Conservation (phyloP, 1,140 invertebrate genomes). For the Drosophila lacteicornis region DNA sequence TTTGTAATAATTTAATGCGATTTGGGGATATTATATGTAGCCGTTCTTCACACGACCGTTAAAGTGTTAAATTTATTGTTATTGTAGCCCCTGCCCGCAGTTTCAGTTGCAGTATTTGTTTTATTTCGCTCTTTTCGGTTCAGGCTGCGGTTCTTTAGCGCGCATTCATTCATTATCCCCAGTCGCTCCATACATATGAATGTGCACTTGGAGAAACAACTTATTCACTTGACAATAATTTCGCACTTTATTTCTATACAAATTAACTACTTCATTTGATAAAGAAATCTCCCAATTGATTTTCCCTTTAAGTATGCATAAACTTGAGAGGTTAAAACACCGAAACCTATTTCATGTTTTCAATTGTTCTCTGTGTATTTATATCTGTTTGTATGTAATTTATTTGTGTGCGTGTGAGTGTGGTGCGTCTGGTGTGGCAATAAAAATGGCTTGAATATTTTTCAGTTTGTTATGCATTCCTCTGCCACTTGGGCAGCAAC, state of each 20-base stretch:
- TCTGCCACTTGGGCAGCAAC: slow-evolving; percentile 75
- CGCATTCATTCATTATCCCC: slow-evolving; percentile 78
- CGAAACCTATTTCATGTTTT: not conserved
- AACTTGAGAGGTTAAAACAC: not conserved
- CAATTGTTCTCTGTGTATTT: not conserved
- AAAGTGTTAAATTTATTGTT: slow-evolving; percentile 82
- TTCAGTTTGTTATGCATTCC: slow-evolving; percentile 81
- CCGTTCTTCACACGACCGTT: slow-evolving; percentile 62
- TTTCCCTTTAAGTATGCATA: not conserved
- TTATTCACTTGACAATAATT: not conserved
- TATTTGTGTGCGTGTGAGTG: slow-evolving; percentile 4
- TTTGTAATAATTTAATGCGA: slow-evolving; percentile 46
- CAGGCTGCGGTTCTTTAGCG: slow-evolving; percentile 77
- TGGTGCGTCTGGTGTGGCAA: slow-evolving; percentile 72
- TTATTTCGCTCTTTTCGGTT: slow-evolving; percentile 61
- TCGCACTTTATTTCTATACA: too few relatives aligned
- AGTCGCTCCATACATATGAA: slow-evolving; percentile 19
- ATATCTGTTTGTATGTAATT: slow-evolving; percentile 3
- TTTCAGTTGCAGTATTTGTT: slow-evolving; percentile 75
- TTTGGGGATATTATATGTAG: slow-evolving; percentile 19
- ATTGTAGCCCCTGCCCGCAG: slow-evolving; percentile 44
- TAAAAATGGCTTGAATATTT: slow-evolving; percentile 81
- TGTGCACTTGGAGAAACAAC: not conserved
- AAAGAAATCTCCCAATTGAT: not conserved
- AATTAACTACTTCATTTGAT: not conserved